These are phyloP conservation scores for Grus americana DNA, from an alignment of 2,113 vertebrate genomes.

Conservation along the genomic window DNA sequence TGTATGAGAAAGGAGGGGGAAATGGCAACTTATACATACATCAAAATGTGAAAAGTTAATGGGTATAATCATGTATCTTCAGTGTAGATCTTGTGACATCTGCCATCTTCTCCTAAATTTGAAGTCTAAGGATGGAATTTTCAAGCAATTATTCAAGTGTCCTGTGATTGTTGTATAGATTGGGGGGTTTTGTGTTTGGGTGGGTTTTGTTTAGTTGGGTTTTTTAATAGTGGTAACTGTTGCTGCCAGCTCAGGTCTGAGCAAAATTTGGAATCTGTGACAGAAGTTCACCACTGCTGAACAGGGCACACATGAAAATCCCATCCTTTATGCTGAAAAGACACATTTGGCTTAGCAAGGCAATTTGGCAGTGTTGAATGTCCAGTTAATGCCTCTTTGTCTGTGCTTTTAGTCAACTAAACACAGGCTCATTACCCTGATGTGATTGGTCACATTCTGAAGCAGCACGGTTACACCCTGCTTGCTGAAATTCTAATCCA, in stretches of 20 bases:
- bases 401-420: background rate
- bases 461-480: background rate
- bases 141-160: background rate
- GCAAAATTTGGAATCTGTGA: background rate
- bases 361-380: background rate
- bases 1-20: accelerated
- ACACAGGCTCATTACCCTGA: background rate
- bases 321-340: background rate
- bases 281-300: background rate
- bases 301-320: background rate
- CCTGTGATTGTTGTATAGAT: background rate
- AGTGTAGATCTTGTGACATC: background rate
- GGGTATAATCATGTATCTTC: background rate
- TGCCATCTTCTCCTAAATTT: background rate
- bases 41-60: background rate
- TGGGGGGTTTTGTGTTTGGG: accelerated
- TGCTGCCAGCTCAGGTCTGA: background rate
- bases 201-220: background rate
- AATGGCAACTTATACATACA: background rate
- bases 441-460: background rate
- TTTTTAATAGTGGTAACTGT: background rate
- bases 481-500: background rate
- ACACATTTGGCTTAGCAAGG: background rate
- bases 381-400: background rate
- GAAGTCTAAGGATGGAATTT: background rate